phyloP scores from a whole-genome alignment of 2,797 vertebrate species.

The Pseudochirops corinnae region DNA sequence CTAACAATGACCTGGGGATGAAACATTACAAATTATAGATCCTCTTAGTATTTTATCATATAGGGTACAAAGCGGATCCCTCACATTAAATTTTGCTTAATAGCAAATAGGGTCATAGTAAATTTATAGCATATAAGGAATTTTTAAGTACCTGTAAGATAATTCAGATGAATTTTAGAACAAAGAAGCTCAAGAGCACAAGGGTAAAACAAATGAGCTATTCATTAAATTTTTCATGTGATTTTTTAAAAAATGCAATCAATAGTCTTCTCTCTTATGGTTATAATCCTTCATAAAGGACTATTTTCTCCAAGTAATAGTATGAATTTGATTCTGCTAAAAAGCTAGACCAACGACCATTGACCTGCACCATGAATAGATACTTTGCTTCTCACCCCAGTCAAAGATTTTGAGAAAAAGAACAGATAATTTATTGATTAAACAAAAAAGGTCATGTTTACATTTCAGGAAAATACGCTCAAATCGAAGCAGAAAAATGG shows the following conservation, averaged over 20 bases:
- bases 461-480: not conserved
- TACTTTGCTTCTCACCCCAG: not conserved
- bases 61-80: constrained; percentile 22
- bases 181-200: constrained; percentile 12
- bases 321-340: constrained; percentile 1
- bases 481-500: not conserved
- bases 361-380: not conserved
- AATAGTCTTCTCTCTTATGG: constrained; percentile 39
- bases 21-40: constrained; percentile 20
- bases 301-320: not conserved
- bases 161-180: constrained; percentile 50
- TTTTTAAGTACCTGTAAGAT: constrained; percentile 46
- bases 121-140: constrained; percentile 64
- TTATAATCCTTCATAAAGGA: not conserved
- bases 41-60: constrained; percentile 16
- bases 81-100: constrained; percentile 53
- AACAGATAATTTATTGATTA: not conserved
- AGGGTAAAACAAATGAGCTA: constrained; percentile 27
- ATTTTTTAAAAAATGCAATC: not conserved
- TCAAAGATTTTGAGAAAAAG: not conserved
- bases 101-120: constrained; percentile 41
- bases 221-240: not conserved
- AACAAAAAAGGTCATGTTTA: not conserved
- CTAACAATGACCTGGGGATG: not conserved
- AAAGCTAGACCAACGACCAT: not conserved